A percentile compares a stretch with the other conserved stretches of the same genome.
Evolutionary conservation across 2,888 invertebrate genomes (phyloP).

Genomic region (Sesia apiformis): DNA sequence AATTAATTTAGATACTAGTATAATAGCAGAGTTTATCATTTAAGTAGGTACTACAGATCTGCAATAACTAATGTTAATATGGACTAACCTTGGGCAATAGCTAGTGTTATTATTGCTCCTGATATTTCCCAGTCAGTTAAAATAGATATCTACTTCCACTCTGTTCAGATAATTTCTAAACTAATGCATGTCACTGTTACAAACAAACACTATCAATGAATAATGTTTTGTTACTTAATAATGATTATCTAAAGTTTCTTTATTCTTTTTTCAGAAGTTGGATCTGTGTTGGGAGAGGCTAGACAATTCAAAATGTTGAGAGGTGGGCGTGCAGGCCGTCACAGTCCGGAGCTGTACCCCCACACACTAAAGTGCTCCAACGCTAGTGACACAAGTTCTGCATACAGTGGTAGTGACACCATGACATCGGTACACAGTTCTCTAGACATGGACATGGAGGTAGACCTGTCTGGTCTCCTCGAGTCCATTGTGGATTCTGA

Average conservation of each 20-base stretch:
- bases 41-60: too few species aligned
- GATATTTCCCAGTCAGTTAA: too few species aligned
- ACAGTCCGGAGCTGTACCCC: slow-evolving; percentile 86
- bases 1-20: too few species aligned
- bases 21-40: too few species aligned
- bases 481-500: slow-evolving; percentile 98
- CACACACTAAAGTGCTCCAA: slow-evolving; percentile 85
- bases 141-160: too few species aligned
- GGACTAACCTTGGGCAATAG: too few species aligned
- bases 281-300: slow-evolving; percentile 35
- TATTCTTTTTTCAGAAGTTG: slow-evolving; percentile 48
- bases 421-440: slow-evolving; percentile 95
- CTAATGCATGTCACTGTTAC: too few species aligned
- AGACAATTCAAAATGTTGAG: slow-evolving; percentile 73
- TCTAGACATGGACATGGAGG: slow-evolving; percentile 84
- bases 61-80: too few species aligned
- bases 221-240: not conserved
- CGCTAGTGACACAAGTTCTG: slow-evolving; percentile 96
- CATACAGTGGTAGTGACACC: slow-evolving; percentile 96
- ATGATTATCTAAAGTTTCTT: not conserved
- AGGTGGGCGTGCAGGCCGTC: slow-evolving; percentile 74
- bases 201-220: too few species aligned
- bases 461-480: slow-evolving; percentile 93
- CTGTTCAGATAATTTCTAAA: too few species aligned
- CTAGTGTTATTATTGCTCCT: too few species aligned